Evolutionary conservation across 2,113 vertebrate genomes (phyloP).

Genomic region (Hippopotamus amphibius): DNA sequence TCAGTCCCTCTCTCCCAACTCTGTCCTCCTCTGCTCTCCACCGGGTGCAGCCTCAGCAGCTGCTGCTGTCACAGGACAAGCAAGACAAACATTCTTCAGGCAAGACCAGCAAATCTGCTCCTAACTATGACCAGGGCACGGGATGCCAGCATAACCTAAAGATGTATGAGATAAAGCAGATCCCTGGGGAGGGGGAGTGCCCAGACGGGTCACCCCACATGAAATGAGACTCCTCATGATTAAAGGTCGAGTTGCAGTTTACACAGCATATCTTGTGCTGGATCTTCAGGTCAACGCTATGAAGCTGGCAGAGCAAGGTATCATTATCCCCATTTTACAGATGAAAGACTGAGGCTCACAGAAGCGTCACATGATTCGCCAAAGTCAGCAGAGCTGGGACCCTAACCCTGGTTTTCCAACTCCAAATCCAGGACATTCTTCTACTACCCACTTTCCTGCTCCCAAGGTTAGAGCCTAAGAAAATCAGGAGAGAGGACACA

Average conservation of each 20-base stretch:
- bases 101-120: background rate
- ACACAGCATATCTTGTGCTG: background rate
- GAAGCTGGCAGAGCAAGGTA: background rate
- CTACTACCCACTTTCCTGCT: background rate
- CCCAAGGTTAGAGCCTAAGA: background rate
- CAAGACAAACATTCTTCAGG: background rate
- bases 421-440: background rate
- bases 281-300: background rate
- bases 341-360: constrained; percentile 1
- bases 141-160: background rate
- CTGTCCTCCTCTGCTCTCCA: background rate
- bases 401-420: background rate
- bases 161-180: background rate
- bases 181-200: background rate
- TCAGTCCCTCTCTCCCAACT: background rate
- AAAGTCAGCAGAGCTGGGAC: background rate
- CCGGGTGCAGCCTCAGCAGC: constrained; percentile 23
- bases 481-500: background rate
- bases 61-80: background rate
- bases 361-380: background rate
- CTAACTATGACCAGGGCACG: background rate
- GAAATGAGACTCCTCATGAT: background rate
- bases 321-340: constrained; percentile 5
- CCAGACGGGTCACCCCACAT: background rate
- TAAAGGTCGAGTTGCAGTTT: background rate